Percentiles rank a stretch among this genome's conserved stretches.
These are phyloP conservation scores for Chlorodrepanis virens DNA, from an alignment of 2,113 vertebrate species.

Conservation along the genomic window DNA sequence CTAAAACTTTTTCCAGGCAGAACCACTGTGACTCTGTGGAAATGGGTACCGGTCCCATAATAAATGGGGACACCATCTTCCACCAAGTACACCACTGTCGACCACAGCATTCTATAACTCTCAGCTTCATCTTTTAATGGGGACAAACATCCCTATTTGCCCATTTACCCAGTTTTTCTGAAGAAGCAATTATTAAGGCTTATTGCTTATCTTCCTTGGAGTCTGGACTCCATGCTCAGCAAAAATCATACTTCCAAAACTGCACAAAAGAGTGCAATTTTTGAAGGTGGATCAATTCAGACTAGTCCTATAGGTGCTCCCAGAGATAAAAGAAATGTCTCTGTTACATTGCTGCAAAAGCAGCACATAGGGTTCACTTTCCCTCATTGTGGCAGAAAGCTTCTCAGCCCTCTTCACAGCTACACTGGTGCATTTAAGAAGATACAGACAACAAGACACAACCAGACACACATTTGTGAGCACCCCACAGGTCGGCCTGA, in stretches of 20 bases:
- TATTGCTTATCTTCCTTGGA: neutral
- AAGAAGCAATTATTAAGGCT: neutral
- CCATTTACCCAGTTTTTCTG: neutral
- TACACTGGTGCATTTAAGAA: neutral
- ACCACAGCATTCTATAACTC: neutral
- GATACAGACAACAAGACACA: neutral
- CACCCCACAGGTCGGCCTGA: neutral
- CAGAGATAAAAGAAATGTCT: neutral
- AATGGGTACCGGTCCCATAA: neutral
- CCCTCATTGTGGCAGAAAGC: neutral
- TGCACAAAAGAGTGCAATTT: neutral
- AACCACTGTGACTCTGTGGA: neutral
- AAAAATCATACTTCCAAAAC: neutral
- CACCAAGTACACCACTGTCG: neutral
- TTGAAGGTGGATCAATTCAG: neutral
- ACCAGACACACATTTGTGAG: neutral
- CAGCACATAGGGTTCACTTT: neutral
- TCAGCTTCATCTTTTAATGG: neutral
- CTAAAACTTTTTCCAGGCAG: neutral
- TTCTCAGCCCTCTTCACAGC: neutral
- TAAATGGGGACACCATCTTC: neutral
- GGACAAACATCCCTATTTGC: rapidly evolving
- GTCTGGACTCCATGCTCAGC: neutral
- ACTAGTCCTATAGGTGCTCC: neutral
- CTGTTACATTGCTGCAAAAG: neutral